Evolutionary conservation across 2,113 vertebrate genomes (phyloP).

Genomic region (Ariopsis seemanni): DNA sequence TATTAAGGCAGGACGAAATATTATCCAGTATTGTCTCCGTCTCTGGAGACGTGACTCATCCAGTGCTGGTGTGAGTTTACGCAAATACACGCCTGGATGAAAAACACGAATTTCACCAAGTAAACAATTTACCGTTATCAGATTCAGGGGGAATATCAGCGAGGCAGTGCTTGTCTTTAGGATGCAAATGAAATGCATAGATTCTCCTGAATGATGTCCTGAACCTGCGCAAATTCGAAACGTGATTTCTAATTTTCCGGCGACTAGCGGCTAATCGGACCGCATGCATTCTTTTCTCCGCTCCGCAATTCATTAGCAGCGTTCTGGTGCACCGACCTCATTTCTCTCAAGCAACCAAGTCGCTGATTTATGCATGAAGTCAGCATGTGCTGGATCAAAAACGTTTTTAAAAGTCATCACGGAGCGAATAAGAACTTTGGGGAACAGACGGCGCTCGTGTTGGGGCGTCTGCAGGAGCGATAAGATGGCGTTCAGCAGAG

Average conservation of each 20-base stretch:
- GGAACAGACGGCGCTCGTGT: constrained; percentile 5
- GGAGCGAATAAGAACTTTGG: constrained; percentile 50
- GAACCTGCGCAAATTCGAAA: background rate
- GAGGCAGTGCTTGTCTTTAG: constrained; percentile 7
- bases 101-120: constrained; percentile 26
- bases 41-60: background rate
- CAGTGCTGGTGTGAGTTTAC: constrained; percentile 19
- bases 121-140: constrained; percentile 41
- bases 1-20: too few species aligned
- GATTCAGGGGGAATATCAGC: constrained; percentile 32
- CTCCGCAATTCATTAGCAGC: constrained; percentile 50
- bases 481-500: constrained; percentile 49
- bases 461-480: constrained; percentile 55
- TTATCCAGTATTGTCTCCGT: background rate
- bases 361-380: constrained; percentile 57
- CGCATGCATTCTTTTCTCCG: constrained; percentile 41
- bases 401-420: constrained; percentile 53
- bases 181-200: constrained; percentile 41
- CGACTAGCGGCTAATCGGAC: constrained; percentile 45
- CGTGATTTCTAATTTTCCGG: background rate
- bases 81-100: constrained; percentile 19
- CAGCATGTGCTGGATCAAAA: constrained; percentile 41
- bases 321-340: constrained; percentile 35
- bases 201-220: constrained; percentile 16
- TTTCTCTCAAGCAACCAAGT: constrained; percentile 47